Evolutionary conservation across 1,140 invertebrate species (phyloP).

Genomic region (Plodia interpunctella): DNA sequence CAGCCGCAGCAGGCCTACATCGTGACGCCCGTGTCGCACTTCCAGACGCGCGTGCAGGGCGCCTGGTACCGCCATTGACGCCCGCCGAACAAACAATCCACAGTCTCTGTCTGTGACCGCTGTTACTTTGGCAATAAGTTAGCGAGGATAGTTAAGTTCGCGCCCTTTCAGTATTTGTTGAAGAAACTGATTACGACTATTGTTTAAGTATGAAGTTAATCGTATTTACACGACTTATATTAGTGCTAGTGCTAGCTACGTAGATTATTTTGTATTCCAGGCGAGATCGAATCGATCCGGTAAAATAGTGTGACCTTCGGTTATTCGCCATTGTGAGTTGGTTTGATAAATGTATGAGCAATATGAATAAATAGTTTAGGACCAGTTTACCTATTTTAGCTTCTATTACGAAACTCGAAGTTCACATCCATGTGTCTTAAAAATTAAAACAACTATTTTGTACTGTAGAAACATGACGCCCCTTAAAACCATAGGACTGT

Average conservation of each 20-base stretch:
- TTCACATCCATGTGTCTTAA: background rate
- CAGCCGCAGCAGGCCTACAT: conserved; percentile 79
- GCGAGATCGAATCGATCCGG: conserved; percentile 16
- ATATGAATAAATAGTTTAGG: background rate
- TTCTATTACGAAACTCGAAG: background rate
- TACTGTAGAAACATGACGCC: background rate
- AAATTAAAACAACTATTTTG: background rate
- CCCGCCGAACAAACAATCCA: conserved; percentile 5
- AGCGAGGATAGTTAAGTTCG: conserved; percentile 59
- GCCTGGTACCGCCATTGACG: conserved; percentile 75
- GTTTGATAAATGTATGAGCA: background rate
- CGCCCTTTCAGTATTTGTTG: conserved; percentile 72
- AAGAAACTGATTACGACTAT: conserved; percentile 56
- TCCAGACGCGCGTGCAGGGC: conserved; percentile 73
- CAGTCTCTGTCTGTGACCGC: too few relatives aligned
- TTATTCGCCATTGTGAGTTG: background rate
- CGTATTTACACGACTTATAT: conserved; percentile 64
- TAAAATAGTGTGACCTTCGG: background rate
- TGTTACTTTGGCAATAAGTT: conserved; percentile 69
- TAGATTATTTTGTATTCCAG: conserved; percentile 51
- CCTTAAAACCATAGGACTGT: background rate
- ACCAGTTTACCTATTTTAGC: background rate
- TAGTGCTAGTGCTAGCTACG: conserved; percentile 63
- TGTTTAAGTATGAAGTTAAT: conserved; percentile 58
- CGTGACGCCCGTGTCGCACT: conserved; percentile 79